A percentile compares a stretch with the other conserved stretches of the same genome.
Conservation (phyloP, 2,113 vertebrate genomes). For the Sardina pilchardus region DNA sequence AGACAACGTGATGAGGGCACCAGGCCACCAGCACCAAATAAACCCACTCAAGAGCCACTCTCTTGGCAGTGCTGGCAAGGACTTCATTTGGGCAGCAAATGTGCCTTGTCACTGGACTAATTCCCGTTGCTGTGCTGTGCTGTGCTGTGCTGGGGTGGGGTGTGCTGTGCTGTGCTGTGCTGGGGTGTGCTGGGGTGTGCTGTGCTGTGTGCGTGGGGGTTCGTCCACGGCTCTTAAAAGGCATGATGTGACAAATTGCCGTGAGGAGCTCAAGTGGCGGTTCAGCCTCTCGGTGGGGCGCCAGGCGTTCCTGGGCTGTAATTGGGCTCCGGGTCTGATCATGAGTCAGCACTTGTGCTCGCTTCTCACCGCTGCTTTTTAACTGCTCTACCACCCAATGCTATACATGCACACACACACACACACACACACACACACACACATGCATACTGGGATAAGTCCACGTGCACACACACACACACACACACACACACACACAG, state of each 20-base stretch:
- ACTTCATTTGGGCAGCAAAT: conserved; percentile 44
- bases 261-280: conserved; percentile 50
- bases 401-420: neutral
- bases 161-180: conserved; percentile 15
- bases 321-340: conserved; percentile 47
- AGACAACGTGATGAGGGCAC: conserved; percentile 29
- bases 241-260: conserved; percentile 48
- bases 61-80: conserved; percentile 40
- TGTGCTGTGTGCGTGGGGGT: neutral
- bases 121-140: neutral
- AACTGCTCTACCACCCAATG: conserved; percentile 32
- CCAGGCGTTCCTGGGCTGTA: conserved; percentile 50
- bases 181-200: conserved; percentile 13
- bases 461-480: too few relatives aligned
- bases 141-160: too few relatives aligned
- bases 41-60: neutral
- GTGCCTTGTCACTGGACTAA: conserved; percentile 12
- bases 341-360: conserved; percentile 60
- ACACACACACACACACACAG: neutral
- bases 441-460: neutral
- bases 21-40: conserved; percentile 31
- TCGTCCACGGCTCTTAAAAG: conserved; percentile 24
- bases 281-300: conserved; percentile 45
- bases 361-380: conserved; percentile 50
- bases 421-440: neutral